These are phyloP conservation scores for Bradypodion pumilum DNA, from an alignment of 2,797 vertebrate genomes.

Conservation along the genomic window DNA sequence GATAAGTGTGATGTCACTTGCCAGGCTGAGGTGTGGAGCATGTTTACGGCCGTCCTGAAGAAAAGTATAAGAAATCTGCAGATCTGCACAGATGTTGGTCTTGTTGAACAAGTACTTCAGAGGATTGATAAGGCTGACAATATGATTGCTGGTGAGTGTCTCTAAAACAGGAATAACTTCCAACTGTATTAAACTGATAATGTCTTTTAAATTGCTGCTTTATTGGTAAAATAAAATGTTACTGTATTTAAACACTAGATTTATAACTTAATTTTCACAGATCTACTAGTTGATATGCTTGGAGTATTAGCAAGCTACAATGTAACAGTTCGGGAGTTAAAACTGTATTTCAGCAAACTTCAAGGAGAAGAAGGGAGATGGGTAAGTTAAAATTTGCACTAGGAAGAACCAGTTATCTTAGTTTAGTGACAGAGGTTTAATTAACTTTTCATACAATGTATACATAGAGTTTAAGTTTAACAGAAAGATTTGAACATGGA, in stretches of 20 bases:
- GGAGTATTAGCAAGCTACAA: conserved; percentile 96
- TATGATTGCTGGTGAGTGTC: conserved; percentile 90
- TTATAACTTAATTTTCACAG: conserved; percentile 74
- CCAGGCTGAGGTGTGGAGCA: conserved; percentile 98
- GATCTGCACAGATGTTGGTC: conserved; percentile 89
- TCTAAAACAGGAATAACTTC: background rate
- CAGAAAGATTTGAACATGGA: background rate
- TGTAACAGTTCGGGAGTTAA: conserved; percentile 95
- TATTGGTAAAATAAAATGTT: background rate
- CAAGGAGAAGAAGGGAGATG: conserved; percentile 95
- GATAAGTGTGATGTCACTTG: conserved; percentile 92
- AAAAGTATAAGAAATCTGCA: conserved; percentile 96
- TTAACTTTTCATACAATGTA: background rate
- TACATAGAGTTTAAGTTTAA: background rate
- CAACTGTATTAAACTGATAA: background rate
- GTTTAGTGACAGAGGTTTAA: background rate
- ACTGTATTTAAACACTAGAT: background rate
- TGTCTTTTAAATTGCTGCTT: background rate
- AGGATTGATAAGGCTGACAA: conserved; percentile 86
- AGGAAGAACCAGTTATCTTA: background rate
- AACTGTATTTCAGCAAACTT: conserved; percentile 97
- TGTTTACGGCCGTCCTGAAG: conserved; percentile 96
- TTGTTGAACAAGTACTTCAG: conserved; percentile 89
- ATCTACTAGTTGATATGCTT: conserved; percentile 96
- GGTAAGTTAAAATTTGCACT: conserved; percentile 77